Base-by-base conservation (phyloP, 1,140 invertebrate species). In the Brachionus calyciflorus region DNA sequence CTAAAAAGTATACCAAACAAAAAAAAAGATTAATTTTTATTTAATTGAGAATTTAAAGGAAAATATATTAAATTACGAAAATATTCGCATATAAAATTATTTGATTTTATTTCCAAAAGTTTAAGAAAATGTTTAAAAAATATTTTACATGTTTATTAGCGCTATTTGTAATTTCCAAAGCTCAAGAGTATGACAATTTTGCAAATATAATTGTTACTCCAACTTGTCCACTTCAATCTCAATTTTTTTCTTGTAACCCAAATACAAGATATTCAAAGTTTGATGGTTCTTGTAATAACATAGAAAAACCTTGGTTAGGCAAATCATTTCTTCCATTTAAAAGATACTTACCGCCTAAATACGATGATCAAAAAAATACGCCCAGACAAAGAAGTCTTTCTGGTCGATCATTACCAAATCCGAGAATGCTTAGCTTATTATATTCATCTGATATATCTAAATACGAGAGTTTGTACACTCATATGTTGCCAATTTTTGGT, bases 201-300 rank as follows among this genome's bases (percentile, higher is more conserved):
- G 40, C 6, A 24, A 7, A 65, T 21, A 41, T 63, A 7, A 12
- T n/a, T 0, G 41, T 65, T 21, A 44, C 40, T 26, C 37, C 19
- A 17, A 41, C 2, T 24, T 46, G 60, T 28, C 17, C 60, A 44
- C 30, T 65, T 24, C 3, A 41, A n/a, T 2, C 60, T 7, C 19
- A 21, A 24, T 10, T 6, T 19, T 65, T 65, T 44, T 3, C n/a
- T 1, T 73, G 69, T 37, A 41, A 73, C 14, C 3, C 28, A 7
- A 51, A 28, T 26, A 40, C 44, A 6, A 44, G 40, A 44, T 69
- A 69, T 28, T 40, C 65, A n/a, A 19, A 26, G 17, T n/a, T 69
- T 17, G 90, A 93, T 79, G 92, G 93, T 0, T 88, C 87, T 40
- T 94, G 93, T 82, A 94, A 94, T 82, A 98, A 98, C 84, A 89